Conservation (phyloP, 1,140 invertebrate species). For the Drosophila watanabei region DNA sequence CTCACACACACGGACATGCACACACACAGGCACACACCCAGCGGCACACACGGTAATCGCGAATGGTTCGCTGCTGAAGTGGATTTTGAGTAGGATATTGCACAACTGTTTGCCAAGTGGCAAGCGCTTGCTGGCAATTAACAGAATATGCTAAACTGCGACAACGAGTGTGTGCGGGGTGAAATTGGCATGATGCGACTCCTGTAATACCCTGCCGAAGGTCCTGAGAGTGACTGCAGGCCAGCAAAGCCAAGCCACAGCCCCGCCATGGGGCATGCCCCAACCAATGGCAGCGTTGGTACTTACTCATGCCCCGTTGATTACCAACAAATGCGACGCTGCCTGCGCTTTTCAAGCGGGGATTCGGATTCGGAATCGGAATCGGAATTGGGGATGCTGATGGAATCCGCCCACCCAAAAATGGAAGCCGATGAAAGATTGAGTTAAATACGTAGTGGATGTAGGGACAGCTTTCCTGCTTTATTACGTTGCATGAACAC, state of each 20-base stretch:
- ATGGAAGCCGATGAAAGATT: slow-evolving; percentile 4
- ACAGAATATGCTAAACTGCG: slow-evolving; percentile 66
- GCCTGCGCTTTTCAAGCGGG: slow-evolving; percentile 28
- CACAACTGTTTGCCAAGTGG: slow-evolving; percentile 60
- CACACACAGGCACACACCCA: slow-evolving; percentile 16
- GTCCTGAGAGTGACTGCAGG: not conserved
- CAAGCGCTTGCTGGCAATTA: slow-evolving; percentile 64
- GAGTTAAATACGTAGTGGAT: slow-evolving; percentile 11
- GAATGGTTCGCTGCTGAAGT: slow-evolving; percentile 49
- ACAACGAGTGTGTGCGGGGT: slow-evolving; percentile 31
- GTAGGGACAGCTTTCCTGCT: not conserved
- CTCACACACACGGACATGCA: slow-evolving; percentile 22
- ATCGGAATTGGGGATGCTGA: not conserved
- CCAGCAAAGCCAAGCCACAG: not conserved
- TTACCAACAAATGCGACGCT: slow-evolving; percentile 36
- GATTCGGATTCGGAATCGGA: slow-evolving; percentile 2
- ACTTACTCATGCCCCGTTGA: slow-evolving; percentile 32
- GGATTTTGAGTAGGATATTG: slow-evolving; percentile 67
- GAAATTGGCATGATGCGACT: not conserved
- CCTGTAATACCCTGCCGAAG: slow-evolving; percentile 15
- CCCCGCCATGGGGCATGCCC: slow-evolving; percentile 1
- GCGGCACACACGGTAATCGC: slow-evolving; percentile 63
- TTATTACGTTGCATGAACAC: not conserved
- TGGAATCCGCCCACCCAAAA: not conserved
- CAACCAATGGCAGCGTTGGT: slow-evolving; percentile 11